Evolutionary conservation across 2,888 invertebrate genomes (phyloP).

Genomic region (Prosopocoilus inquinatus): DNA sequence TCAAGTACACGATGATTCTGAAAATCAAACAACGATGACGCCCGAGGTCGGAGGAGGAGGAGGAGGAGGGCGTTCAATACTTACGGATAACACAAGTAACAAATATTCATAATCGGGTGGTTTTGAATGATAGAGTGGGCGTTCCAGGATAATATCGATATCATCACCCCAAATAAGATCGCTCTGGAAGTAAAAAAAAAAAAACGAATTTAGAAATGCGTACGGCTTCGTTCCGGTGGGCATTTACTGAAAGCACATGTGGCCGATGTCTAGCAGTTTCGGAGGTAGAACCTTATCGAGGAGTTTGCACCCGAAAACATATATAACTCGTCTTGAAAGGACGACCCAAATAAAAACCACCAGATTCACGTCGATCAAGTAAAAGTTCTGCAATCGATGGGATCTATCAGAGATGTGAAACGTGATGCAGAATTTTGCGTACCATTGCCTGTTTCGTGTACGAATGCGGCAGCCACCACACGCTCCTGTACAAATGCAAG

Average conservation of each 20-base stretch:
- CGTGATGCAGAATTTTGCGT: constrained; percentile 37
- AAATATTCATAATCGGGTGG: constrained; percentile 74
- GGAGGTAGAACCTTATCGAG: constrained; percentile 36
- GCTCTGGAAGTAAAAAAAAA: constrained; percentile 56
- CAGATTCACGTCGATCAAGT: constrained; percentile 87
- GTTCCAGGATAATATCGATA: constrained; percentile 65
- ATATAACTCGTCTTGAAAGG: constrained; percentile 76
- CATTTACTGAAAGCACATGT: constrained; percentile 36
- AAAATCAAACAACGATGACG: neutral
- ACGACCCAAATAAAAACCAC: constrained; percentile 81
- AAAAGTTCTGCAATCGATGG: constrained; percentile 78
- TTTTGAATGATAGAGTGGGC: constrained; percentile 71
- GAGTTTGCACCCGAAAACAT: constrained; percentile 46
- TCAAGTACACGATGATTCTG: constrained; percentile 73
- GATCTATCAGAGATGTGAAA: constrained; percentile 9
- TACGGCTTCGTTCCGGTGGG: neutral
- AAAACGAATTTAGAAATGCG: constrained; percentile 2
- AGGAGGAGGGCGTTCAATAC: constrained; percentile 56
- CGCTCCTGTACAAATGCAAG: constrained; percentile 90
- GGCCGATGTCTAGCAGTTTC: constrained; percentile 32
- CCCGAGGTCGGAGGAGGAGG: neutral
- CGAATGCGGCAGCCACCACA: constrained; percentile 97
- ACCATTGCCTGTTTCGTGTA: constrained; percentile 87
- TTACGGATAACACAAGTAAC: constrained; percentile 90
- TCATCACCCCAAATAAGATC: constrained; percentile 60